Base-by-base conservation (phyloP, 2,888 invertebrate species). In the Pinctada fucata region DNA sequence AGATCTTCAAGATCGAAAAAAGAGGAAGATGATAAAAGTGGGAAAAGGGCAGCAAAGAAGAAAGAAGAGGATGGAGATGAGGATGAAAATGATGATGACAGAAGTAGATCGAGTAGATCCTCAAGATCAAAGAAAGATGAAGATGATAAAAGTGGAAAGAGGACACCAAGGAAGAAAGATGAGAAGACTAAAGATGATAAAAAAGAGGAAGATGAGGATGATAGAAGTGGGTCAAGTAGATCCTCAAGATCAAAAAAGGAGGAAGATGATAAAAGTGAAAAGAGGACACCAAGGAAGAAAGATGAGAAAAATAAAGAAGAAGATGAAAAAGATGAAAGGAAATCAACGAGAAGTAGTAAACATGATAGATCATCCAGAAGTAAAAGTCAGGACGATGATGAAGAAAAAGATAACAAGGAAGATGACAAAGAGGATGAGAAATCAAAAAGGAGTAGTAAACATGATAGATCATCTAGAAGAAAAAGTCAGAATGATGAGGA, bases 401-500 rank as follows among this genome's bases (percentile, higher is more conserved):
- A 69, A 65, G 76, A 75, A 13, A 72, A 75, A 31, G 74, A 77
- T 72, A 76, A 82, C 10, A 76, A 82, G 8, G 77, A 77, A 8
- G 65, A 70, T 50, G 68, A 79, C 49, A 69, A 51, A 13, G 78
- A 79, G 16, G 52, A 50, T 71, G 71, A 71, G 8, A 51, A 50
- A 52, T 16, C 31, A 16, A n/a, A 1, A 76, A 74, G 63, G 70
- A 79, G 13, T 16, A 70, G 67, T 49, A 48, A 64, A 45, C 64
- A 68, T 58, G 49, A 5, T 13, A 51, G 45, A 10, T 13, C 65
- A 75, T 52, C 64, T 63, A 16, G 66, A 69, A 13, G 63, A 72
- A 31, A 71, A 67, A 45, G 52, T 68, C 67, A 67, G 10, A 58
- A 77, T 10, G 68, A 78, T 13, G 64, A 74, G 65, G 64, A 69